Conservation (phyloP, 2,113 vertebrate genomes). For the Tringa solitaria region DNA sequence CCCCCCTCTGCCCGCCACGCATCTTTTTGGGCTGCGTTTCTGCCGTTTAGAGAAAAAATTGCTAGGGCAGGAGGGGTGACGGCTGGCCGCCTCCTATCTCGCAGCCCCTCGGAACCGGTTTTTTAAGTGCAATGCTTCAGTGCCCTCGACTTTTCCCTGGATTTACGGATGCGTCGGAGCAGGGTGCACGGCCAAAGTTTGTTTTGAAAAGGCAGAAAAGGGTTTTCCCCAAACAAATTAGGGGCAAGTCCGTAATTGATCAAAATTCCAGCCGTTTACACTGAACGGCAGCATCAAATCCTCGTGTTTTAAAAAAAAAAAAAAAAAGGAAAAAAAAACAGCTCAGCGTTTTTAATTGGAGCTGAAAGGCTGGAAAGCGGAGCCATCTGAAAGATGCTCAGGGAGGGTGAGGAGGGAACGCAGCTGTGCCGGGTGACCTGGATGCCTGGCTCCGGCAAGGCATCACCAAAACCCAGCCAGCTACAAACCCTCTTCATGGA, state of each 20-base stretch:
- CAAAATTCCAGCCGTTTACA: slow-evolving; percentile 4
- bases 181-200: not conserved
- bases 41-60: not conserved
- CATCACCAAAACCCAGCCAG: not conserved
- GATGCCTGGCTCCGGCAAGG: not conserved
- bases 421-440: not conserved
- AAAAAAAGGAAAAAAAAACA: not conserved
- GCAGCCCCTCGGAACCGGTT: not conserved
- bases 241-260: not conserved
- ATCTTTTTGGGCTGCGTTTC: not conserved
- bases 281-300: slow-evolving; percentile 34
- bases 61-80: not conserved
- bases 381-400: slow-evolving; percentile 37
- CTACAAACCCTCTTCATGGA: not conserved
- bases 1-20: not conserved
- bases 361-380: slow-evolving; percentile 39
- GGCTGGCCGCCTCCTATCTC: not conserved
- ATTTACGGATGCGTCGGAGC: not conserved
- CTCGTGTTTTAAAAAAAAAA: not conserved
- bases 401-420: not conserved
- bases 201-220: slow-evolving; percentile 24
- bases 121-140: not conserved
- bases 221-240: slow-evolving; percentile 51
- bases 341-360: slow-evolving; percentile 7
- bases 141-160: not conserved